Base-by-base conservation (phyloP, 2,888 invertebrate genomes). In the Plemyria rubiginata region DNA sequence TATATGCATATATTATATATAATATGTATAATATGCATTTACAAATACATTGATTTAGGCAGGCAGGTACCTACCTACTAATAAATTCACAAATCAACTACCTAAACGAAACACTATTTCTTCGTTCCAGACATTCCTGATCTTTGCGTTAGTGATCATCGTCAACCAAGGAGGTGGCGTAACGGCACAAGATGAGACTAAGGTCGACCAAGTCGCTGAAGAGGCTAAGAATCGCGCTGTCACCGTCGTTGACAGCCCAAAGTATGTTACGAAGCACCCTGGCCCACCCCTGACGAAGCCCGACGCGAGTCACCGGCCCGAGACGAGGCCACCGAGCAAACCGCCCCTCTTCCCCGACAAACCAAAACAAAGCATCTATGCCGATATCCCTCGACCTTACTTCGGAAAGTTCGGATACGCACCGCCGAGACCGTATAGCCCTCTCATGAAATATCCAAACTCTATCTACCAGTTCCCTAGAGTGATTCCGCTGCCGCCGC, bases 141-240 rank as follows among this genome's bases (percentile, higher is more conserved):
- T 92, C 85, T 80, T 85, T 79, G 84, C 85, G 81, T 84, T 91
- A 86, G 87, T 85, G 86, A 87, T 91, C 85, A 85, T 84, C 86
- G 85, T 90, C 85, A 84, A 81, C 80, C 79, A 84, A 83, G 83
- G 82, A 70, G 72, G 77, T 81, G 85, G 83, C 78, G 87, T 82
- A 75, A 81, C 81, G 76, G 83, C 82, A 73, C 78, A 83, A 65
- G 77, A 84, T 79, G 86, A 81, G 70, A 70, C 66, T 70, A 68
- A 72, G 71, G 70, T 77, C 67, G 92, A 93, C 77, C 90, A 85
- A 72, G 64, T 90, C 70, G 91, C 90, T 56, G 80, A 87, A 70
- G 92, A 93, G 80, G 72, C 85, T 65, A 83, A 84, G 74, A 79
- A 81, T 68, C 81, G 77, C 73, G 84, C 86, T 66, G 76, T 87